Evolutionary conservation across 2,888 invertebrate species (phyloP).

Genomic region (Fissipunctia ypsillon): DNA sequence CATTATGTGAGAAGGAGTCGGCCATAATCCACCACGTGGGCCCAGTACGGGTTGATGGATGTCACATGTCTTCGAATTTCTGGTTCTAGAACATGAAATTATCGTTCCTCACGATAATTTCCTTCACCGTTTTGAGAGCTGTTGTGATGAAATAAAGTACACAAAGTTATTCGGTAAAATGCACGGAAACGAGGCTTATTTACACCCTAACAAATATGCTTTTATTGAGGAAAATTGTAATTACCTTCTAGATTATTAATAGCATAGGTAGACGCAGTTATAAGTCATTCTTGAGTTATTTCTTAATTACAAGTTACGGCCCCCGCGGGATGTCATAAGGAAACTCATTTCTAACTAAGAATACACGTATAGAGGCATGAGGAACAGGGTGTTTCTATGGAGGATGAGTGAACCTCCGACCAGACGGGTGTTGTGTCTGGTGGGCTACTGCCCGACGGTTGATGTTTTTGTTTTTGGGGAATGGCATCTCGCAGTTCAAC

Average conservation of each 20-base stretch:
- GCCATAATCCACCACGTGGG: not conserved
- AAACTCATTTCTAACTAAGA: constrained; percentile 22
- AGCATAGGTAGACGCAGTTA: not conserved
- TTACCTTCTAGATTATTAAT: constrained; percentile 23
- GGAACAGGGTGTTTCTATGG: no score
- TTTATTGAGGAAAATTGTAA: constrained; percentile 7
- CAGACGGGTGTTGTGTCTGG: no score
- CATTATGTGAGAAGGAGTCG: no score
- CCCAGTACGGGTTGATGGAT: not conserved
- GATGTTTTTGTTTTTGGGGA: no score
- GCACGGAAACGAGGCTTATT: not conserved
- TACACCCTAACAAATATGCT: not conserved
- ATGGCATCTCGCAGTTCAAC: no score
- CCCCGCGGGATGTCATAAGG: constrained; percentile 24
- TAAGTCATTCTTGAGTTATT: constrained; percentile 27
- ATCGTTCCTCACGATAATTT: not conserved
- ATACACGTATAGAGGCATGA: no score
- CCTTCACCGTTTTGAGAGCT: not conserved
- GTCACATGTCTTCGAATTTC: not conserved
- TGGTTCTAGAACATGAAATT: no score
- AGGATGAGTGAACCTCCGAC: no score
- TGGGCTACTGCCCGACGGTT: no score
- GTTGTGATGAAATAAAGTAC: not conserved
- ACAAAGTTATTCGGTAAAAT: not conserved
- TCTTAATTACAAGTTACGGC: constrained; percentile 24